Conservation (phyloP, 2,113 vertebrate genomes). For the Labeo rohita region DNA sequence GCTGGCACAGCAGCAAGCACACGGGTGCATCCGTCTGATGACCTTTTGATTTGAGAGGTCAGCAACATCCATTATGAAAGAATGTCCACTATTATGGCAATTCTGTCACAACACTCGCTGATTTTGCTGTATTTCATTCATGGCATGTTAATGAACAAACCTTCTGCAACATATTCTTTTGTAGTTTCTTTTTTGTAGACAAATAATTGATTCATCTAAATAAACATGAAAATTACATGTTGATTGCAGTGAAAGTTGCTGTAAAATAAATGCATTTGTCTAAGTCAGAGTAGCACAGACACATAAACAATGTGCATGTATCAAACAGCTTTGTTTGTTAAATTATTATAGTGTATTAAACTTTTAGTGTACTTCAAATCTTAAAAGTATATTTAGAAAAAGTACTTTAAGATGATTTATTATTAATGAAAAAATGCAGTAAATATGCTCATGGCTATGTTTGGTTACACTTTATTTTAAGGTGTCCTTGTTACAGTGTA, state of each 20-base stretch:
- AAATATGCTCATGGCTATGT: too few relatives aligned
- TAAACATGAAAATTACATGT: background rate
- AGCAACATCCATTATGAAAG: slow-evolving; percentile 75
- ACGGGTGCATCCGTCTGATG: slow-evolving; percentile 70
- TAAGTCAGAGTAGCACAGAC: background rate
- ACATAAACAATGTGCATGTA: too few relatives aligned
- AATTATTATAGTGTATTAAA: too few relatives aligned
- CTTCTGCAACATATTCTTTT: background rate
- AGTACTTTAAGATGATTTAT: too few relatives aligned
- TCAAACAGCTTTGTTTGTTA: too few relatives aligned
- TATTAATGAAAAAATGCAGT: too few relatives aligned
- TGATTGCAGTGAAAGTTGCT: background rate
- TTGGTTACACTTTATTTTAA: too few relatives aligned
- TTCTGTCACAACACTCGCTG: slow-evolving; percentile 73
- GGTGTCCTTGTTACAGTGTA: too few relatives aligned
- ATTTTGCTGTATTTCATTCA: slow-evolving; percentile 52
- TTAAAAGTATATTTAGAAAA: too few relatives aligned
- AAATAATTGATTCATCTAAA: slow-evolving; percentile 11
- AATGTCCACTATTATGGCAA: slow-evolving; percentile 70
- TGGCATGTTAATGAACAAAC: background rate
- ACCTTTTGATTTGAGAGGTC: slow-evolving; percentile 79
- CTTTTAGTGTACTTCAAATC: too few relatives aligned
- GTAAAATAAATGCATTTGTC: background rate
- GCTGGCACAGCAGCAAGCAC: slow-evolving; percentile 76
- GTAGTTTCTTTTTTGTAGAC: background rate